Evolutionary conservation across 2,113 vertebrate species (phyloP).

Genomic region (Gasterosteus nipponicus): DNA sequence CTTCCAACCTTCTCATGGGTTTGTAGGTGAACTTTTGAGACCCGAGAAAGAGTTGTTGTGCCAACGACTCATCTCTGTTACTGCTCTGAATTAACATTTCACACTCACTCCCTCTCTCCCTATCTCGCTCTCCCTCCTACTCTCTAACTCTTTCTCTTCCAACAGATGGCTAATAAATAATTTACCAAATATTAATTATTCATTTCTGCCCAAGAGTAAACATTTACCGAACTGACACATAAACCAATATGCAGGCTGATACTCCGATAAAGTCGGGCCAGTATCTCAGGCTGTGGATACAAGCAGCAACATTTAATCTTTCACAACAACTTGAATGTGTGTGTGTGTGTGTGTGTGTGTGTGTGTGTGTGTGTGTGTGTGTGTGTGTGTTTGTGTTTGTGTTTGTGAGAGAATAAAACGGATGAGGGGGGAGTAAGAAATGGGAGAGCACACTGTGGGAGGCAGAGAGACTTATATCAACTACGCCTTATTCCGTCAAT

Average conservation of each 20-base stretch:
- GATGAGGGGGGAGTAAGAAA: conserved; percentile 40
- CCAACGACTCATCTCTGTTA: conserved; percentile 17
- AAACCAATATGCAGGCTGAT: conserved; percentile 40
- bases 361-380: conserved; percentile 5
- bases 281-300: conserved; percentile 10
- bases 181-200: conserved; percentile 89
- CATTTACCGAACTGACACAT: conserved; percentile 81
- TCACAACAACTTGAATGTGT: conserved; percentile 24
- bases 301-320: conserved; percentile 29
- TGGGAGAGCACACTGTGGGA: conserved; percentile 58
- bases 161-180: conserved; percentile 91
- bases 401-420: conserved; percentile 20
- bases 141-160: neutral
- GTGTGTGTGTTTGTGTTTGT: neutral
- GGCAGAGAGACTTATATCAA: conserved; percentile 66
- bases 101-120: neutral
- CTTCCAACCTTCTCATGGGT: neutral
- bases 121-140: neutral
- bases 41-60: conserved; percentile 15
- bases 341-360: neutral
- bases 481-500: conserved; percentile 58
- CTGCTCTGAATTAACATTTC: conserved; percentile 14
- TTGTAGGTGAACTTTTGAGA: conserved; percentile 11
- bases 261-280: neutral
- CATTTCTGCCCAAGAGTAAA: conserved; percentile 86